Base-by-base conservation (phyloP, 2,113 vertebrate genomes). In the Ranitomeya imitator region DNA sequence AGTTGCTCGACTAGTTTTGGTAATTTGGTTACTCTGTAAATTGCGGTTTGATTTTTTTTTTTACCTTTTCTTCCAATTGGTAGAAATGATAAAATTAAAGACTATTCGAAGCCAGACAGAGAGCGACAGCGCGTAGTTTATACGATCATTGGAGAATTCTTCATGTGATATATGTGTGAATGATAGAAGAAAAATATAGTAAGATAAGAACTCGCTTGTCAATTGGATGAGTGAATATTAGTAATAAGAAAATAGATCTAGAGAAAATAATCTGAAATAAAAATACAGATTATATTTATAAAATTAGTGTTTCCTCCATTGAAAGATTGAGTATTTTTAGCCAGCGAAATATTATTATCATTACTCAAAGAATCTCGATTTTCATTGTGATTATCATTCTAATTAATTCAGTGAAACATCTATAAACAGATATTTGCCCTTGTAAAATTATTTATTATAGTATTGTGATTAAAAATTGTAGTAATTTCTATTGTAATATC, bases 11-110 rank as follows among this genome's bases (percentile, higher is more conserved):
- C 93, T 92, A 92, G 93, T 94, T 96, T 95, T 93, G 92, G 92
- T 94, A 94, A 95, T 95, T 94, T 94, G 95, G 93, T 96, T 95
- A 95, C 94, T 94, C 91, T 94, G 91, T 92, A 94, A 95, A 95
- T 93, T 93, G 91, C 91, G 91, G 91, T 92, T 92, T 93, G 93
- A 92, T 94, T 93, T 92, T 59, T 31, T 90, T 79, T 59, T n/a
- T n/a, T n/a, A n/a, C 77, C 60, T 51, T 80, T 26, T 93, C 92
- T 91, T 57, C 18, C 18, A 78, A 91, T 89, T 92, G 92, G 90
- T 93, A 92, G 90, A 92, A 91, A 92, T 90, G 90, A 67, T 92
- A 92, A 93, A 90, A 92, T 93, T 93, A 92, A 90, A 93, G 88
- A 90, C 84, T 52, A 90, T 90, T 85, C 90, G 90, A 85, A 85